phyloP scores from a whole-genome alignment of 2,113 vertebrate genomes.

The Stegastes partitus region DNA sequence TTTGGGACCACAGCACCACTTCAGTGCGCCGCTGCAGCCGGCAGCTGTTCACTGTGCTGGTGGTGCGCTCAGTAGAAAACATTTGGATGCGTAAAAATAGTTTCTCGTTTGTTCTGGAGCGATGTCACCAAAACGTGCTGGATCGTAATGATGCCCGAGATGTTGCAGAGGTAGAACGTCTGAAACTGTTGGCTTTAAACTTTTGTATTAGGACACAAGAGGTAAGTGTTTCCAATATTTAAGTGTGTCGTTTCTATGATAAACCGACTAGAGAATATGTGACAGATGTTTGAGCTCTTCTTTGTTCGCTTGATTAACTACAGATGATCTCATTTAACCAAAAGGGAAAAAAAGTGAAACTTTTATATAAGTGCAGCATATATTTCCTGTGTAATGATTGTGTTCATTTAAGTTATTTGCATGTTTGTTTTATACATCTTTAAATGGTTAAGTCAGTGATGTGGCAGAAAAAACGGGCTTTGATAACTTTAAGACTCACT shows the following conservation, averaged over 20 bases:
- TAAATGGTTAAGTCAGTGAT: no score
- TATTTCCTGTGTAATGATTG: neutral
- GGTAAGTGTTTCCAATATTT: conserved; percentile 59
- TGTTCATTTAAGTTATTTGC: no score
- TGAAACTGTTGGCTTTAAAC: conserved; percentile 32
- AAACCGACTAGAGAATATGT: neutral
- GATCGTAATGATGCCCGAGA: conserved; percentile 44
- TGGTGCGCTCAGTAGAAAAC: conserved; percentile 40
- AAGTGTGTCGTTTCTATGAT: neutral
- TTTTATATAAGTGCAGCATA: neutral
- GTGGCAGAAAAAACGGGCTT: no score
- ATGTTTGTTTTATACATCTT: no score
- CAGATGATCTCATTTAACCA: neutral
- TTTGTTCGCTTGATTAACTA: neutral
- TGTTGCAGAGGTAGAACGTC: conserved; percentile 62
- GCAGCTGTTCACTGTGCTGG: conserved; percentile 40
- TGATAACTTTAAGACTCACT: neutral
- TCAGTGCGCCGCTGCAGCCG: neutral
- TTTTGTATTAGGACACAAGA: conserved; percentile 34
- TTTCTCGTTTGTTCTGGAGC: conserved; percentile 18
- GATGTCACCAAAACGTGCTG: conserved; percentile 49
- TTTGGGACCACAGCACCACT: neutral
- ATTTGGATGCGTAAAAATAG: conserved; percentile 38
- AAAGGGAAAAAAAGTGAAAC: neutral
- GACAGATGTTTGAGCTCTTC: neutral